Conservation (phyloP, 2,888 invertebrate species). For the Gymnocheta viridis region DNA sequence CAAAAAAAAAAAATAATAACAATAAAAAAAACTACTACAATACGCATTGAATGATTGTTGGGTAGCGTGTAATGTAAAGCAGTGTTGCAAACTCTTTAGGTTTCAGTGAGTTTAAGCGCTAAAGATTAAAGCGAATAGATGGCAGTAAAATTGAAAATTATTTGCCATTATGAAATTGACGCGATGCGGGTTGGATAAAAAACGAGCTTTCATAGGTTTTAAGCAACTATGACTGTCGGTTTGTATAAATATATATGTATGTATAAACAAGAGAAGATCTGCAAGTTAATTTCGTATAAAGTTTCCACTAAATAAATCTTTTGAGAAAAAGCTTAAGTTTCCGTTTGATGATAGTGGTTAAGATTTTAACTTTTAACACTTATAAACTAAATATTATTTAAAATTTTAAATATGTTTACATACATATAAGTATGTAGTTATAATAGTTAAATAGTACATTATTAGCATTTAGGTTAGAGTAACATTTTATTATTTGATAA, state of each 20-base stretch:
- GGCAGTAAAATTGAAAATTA: constrained; percentile 75
- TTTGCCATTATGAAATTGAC: constrained; percentile 59
- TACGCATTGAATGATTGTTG: not conserved
- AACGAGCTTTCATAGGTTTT: constrained; percentile 7
- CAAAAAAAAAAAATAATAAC: constrained; percentile 4
- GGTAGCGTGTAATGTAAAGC: constrained; percentile 8
- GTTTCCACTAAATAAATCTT: not conserved
- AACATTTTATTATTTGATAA: too few relatives aligned
- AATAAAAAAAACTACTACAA: constrained; percentile 42
- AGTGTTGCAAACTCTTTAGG: constrained; percentile 7
- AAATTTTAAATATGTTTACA: too few relatives aligned
- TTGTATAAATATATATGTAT: constrained; percentile 18
- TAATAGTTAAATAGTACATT: not conserved
- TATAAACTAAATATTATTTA: constrained; percentile 21
- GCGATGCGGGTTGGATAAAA: constrained; percentile 59
- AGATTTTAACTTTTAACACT: not conserved
- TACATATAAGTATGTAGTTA: not conserved
- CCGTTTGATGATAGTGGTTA: not conserved
- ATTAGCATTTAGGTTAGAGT: too few relatives aligned
- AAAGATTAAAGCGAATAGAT: constrained; percentile 73
- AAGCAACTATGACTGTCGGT: not conserved
- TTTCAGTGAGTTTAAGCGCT: constrained; percentile 23
- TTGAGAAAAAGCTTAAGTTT: constrained; percentile 26
- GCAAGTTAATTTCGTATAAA: constrained; percentile 47
- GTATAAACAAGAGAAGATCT: constrained; percentile 69